These are phyloP conservation scores for Aphaenogaster ashmeadi DNA, from an alignment of 1,140 invertebrate genomes.

Conservation along the genomic window DNA sequence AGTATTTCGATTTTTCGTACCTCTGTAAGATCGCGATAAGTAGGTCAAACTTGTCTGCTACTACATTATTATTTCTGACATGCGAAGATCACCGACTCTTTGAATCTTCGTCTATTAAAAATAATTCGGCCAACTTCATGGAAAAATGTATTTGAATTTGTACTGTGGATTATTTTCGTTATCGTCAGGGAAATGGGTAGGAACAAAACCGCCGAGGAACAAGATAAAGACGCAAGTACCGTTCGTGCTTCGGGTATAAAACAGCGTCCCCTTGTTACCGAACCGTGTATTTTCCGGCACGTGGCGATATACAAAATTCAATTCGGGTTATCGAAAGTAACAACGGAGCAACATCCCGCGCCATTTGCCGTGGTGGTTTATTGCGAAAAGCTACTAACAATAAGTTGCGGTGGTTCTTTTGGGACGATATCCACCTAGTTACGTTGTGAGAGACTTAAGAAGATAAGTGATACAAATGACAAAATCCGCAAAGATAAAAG, in stretches of 20 bases:
- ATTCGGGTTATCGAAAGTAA: conserved; percentile 22
- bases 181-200: neutral
- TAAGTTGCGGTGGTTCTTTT: neutral
- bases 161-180: neutral
- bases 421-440: neutral
- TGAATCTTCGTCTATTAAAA: neutral
- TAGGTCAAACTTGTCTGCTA: too few relatives aligned
- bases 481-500: neutral
- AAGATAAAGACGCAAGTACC: conserved; percentile 11
- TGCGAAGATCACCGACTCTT: neutral
- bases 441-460: neutral
- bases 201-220: neutral
- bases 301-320: conserved; percentile 34
- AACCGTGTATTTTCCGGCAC: conserved; percentile 23
- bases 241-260: conserved; percentile 17
- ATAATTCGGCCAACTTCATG: neutral
- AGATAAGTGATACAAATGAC: conserved; percentile 9
- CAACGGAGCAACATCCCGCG: neutral
- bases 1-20: too few relatives aligned
- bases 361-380: neutral
- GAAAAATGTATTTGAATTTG: neutral
- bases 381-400: neutral
- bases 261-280: conserved; percentile 1
- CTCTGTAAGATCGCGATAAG: too few relatives aligned
- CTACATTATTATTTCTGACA: neutral